Evolutionary conservation across 2,797 vertebrate species (phyloP), one percentile per base, ranked within the genome.

Genomic region (Gadopsis bispinosus): DNA sequence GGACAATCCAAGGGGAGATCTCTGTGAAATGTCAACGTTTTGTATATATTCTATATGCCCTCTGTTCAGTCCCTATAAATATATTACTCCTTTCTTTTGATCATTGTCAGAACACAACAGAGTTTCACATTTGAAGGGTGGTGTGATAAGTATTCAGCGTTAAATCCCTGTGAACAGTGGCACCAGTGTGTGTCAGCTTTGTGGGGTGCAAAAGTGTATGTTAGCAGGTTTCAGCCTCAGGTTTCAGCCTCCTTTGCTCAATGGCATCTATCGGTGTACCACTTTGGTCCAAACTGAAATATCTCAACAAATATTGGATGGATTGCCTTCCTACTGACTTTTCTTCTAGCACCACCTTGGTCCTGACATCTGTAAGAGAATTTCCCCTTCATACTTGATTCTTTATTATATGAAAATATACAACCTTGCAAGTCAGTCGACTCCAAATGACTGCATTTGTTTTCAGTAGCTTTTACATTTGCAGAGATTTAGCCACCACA

Each of bases 401-500:
- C 11, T 37, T 70, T 75, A 55, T 22, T 33, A 11, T 39, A 39
- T 41, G 13, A 68, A 79, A 13, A 55, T 20, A 79, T 65, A 68
- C 11, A 66, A 50, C 29, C 26, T 50, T 16, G 37, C 48, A 54
- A 31, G 0, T 22, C 37, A 81, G 60, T 37, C 0, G 16, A n/a
- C 26, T 66, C 68, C 47, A 80, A 74, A 77, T 77, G 31, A 35
- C 54, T 61, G 22, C 41, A 81, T 86, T 65, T 71, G 66, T 73
- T 74, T 75, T 64, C 39, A 41, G 55, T 13, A 8, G 26, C 7
- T 5, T 66, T 75, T 75, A 48, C 61, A 54, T 84, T 74, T 74
- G 37, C 65, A 63, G 50, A 33, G 31, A 77, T 83, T 79, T 58
- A 69, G 61, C 56, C 59, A 7, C 51, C 13, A 26, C 59, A 51